phyloP scores from a whole-genome alignment of 2,113 vertebrate genomes.

The Heteronetta atricapilla region DNA sequence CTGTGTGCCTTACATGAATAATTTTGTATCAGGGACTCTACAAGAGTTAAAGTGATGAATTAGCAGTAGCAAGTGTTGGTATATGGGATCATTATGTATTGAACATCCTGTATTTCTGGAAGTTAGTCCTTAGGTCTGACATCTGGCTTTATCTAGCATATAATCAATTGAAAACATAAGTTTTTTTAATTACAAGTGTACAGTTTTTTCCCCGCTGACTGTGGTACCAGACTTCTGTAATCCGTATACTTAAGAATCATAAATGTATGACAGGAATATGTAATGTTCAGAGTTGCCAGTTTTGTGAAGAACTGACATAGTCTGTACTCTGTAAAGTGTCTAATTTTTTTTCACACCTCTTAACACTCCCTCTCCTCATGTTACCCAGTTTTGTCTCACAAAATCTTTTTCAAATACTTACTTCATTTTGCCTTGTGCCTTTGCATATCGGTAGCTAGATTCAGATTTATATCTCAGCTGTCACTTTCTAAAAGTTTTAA shows the following conservation, averaged over 20 bases:
- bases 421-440: neutral
- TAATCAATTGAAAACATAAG: neutral
- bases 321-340: neutral
- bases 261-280: neutral
- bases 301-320: neutral
- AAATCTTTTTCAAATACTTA: neutral
- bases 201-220: neutral
- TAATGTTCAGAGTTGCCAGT: slow-evolving; percentile 6
- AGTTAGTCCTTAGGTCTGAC: neutral
- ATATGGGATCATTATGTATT: neutral
- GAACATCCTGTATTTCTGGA: neutral
- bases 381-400: slow-evolving; percentile 3
- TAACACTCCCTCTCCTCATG: neutral
- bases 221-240: neutral
- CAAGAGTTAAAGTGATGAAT: neutral
- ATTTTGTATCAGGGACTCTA: neutral
- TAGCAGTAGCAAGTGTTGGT: neutral
- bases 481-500: neutral
- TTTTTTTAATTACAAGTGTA: neutral
- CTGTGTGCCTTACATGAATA: neutral
- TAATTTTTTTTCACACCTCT: neutral
- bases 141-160: neutral
- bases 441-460: neutral
- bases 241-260: neutral
- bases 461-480: neutral